phyloP scores from a whole-genome alignment of 23 tunicate genomes.

The Oikopleura dioica region DNA sequence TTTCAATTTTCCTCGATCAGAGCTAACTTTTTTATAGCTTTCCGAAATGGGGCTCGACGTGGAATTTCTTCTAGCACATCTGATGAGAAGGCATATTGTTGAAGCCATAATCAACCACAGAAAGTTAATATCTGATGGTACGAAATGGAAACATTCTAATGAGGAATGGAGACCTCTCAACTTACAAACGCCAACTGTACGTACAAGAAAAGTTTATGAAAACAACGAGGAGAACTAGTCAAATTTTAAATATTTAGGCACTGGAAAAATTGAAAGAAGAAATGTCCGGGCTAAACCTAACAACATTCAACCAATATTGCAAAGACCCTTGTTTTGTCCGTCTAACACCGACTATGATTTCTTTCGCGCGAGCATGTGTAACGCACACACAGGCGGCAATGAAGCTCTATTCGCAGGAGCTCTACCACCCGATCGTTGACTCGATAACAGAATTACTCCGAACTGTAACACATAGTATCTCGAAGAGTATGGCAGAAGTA shows the following conservation, averaged over 20 bases:
- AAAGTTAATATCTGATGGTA: conserved; percentile 59
- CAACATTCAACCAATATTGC: conserved; percentile 33
- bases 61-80: conserved; percentile 31
- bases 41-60: conserved; percentile 38
- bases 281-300: conserved; percentile 38
- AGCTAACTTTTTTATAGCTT: conserved; percentile 15
- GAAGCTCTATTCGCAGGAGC: background rate
- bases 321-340: conserved; percentile 43
- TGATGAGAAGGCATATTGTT: conserved; percentile 28
- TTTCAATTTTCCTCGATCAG: too few relatives aligned
- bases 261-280: conserved; percentile 40
- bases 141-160: conserved; percentile 49
- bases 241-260: conserved; percentile 24
- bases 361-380: conserved; percentile 53
- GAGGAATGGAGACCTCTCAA: conserved; percentile 63
- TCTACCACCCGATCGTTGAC: background rate
- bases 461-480: background rate
- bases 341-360: conserved; percentile 44
- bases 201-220: background rate
- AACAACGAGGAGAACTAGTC: too few relatives aligned
- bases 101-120: conserved; percentile 26
- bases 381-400: conserved; percentile 15
- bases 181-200: conserved; percentile 33
- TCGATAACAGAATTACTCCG: background rate
- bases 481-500: background rate